phyloP scores from a whole-genome alignment of 1,140 invertebrate genomes.

The Trichogramma pretiosum region DNA sequence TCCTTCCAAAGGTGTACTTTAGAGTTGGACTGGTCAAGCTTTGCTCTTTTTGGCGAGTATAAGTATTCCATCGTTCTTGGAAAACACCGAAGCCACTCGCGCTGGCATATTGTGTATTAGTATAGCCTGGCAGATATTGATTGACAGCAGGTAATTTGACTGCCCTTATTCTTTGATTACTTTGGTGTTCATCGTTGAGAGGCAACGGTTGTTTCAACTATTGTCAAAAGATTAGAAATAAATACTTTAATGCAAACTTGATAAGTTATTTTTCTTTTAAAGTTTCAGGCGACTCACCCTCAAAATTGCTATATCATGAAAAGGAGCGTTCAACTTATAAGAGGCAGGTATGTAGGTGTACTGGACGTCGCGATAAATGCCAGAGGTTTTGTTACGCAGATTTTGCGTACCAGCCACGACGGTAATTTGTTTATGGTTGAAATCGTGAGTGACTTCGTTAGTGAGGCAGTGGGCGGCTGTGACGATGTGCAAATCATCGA shows the following conservation, averaged over 20 bases:
- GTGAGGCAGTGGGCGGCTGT: slow-evolving; percentile 46
- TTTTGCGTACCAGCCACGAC: not conserved
- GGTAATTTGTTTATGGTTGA: not conserved
- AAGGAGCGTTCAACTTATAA: not conserved
- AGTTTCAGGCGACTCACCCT: too few relatives aligned
- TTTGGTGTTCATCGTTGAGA: too few relatives aligned
- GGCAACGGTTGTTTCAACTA: not conserved
- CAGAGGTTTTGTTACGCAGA: not conserved
- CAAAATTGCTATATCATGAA: not conserved
- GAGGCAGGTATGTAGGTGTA: not conserved
- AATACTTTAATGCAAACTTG: too few relatives aligned
- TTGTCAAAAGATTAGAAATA: not conserved
- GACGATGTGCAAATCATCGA: slow-evolving; percentile 36
- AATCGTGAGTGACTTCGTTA: not conserved
- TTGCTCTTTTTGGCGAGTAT: too few relatives aligned
- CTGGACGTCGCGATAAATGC: not conserved
- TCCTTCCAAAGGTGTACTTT: not conserved
- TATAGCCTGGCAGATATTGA: too few relatives aligned
- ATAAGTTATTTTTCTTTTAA: too few relatives aligned
- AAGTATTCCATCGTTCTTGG: too few relatives aligned
- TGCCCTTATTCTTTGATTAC: too few relatives aligned
- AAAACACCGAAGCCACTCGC: too few relatives aligned
- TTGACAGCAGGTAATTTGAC: too few relatives aligned
- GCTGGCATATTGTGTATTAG: too few relatives aligned
- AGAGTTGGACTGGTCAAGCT: too few relatives aligned